Evolutionary conservation across 30 jellyfish, hydroid and myxozoan species (phyloP).

Genomic region (Chrysaora quinquecirrha): DNA sequence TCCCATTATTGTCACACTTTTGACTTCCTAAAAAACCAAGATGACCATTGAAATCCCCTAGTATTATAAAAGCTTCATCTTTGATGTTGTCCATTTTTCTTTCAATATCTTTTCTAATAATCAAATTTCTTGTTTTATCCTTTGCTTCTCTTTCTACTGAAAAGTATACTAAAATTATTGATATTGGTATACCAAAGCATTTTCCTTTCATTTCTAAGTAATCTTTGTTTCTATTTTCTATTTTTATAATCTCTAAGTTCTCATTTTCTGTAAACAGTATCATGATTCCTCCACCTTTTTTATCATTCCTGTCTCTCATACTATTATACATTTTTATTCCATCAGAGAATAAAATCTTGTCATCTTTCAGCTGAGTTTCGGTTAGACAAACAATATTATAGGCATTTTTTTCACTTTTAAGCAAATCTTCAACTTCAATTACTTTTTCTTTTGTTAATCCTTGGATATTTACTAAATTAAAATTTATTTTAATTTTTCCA

Average conservation of each 20-base stretch:
- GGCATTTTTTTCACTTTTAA: background rate
- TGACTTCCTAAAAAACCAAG: background rate
- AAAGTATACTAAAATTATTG: background rate
- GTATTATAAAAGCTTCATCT: background rate
- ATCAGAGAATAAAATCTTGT: background rate
- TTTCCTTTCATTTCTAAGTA: background rate
- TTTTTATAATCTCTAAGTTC: background rate
- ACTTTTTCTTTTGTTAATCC: background rate
- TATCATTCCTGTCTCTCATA: background rate
- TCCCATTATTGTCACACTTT: too few relatives aligned
- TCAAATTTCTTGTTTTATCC: background rate
- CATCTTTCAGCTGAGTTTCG: background rate
- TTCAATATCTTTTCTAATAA: background rate
- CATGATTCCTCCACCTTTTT: background rate
- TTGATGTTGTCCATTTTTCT: background rate
- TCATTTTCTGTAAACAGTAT: background rate
- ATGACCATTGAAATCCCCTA: background rate
- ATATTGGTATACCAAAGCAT: background rate
- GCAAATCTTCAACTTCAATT: background rate
- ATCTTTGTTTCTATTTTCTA: background rate
- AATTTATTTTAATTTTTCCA: background rate
- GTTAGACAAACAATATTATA: background rate
- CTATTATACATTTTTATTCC: background rate
- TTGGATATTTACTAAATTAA: background rate
- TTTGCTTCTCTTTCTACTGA: background rate